Conservation (phyloP, 2,797 vertebrate species). For the Tiaroga cobitis region DNA sequence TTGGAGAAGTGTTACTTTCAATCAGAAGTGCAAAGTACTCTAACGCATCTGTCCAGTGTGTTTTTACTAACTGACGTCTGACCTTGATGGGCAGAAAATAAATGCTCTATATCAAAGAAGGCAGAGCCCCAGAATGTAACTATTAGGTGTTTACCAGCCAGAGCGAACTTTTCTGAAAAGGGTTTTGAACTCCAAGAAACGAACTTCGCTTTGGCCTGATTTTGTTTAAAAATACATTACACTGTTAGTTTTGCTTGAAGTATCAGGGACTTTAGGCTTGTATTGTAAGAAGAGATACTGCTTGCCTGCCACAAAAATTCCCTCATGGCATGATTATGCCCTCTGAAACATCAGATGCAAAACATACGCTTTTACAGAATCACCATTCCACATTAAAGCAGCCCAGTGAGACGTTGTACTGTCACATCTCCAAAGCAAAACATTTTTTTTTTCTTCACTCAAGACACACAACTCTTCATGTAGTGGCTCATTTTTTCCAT, state of each 20-base stretch:
- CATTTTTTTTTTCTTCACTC: background rate
- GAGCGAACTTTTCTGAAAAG: background rate
- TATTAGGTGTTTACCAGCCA: background rate
- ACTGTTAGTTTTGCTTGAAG: background rate
- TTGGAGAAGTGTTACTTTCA: background rate
- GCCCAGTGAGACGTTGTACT: constrained; percentile 19
- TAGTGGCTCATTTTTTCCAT: constrained; percentile 15
- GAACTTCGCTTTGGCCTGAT: background rate
- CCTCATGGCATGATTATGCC: constrained; percentile 85
- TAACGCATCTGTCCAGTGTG: background rate
- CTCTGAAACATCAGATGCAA: constrained; percentile 83
- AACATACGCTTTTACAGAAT: constrained; percentile 78
- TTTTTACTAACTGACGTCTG: background rate
- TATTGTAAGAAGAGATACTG: background rate
- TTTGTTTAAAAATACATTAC: background rate
- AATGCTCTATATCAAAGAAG: background rate
- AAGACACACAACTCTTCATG: background rate
- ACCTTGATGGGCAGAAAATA: background rate
- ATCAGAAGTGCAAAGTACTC: background rate
- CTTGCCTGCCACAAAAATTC: constrained; percentile 59
- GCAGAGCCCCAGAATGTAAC: background rate
- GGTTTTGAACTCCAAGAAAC: background rate
- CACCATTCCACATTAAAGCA: constrained; percentile 55
- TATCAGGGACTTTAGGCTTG: background rate
- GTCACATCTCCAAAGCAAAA: constrained; percentile 26